A percentile compares a stretch with the other conserved stretches of the same genome.
Evolutionary conservation across 2,888 invertebrate species (phyloP).

Genomic region (Ametastegia equiseti): DNA sequence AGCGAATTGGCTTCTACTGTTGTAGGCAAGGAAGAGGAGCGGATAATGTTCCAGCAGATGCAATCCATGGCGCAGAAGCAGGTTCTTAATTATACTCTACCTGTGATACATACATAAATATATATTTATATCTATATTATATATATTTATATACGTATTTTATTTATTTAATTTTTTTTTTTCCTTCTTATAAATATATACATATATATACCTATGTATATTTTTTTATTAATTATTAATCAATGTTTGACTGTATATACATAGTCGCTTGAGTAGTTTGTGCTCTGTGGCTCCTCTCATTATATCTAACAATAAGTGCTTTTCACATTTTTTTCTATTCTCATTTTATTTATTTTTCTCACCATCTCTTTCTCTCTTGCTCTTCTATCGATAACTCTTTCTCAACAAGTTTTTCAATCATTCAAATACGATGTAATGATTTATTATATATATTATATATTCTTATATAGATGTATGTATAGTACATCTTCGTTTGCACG

Average conservation of each 20-base stretch:
- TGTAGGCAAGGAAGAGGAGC: slow-evolving; percentile 96
- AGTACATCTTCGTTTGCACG: neutral
- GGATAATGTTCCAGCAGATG: slow-evolving; percentile 98
- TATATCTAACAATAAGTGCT: slow-evolving; percentile 16
- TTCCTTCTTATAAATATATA: slow-evolving; percentile 37
- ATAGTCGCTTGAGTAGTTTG: slow-evolving; percentile 61
- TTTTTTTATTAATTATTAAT: slow-evolving; percentile 37
- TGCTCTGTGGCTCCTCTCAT: slow-evolving; percentile 55
- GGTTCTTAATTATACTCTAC: slow-evolving; percentile 81
- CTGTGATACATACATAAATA: slow-evolving; percentile 59
- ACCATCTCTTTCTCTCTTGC: neutral
- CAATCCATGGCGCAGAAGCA: slow-evolving; percentile 98
- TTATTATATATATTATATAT: neutral
- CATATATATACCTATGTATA: slow-evolving; percentile 52
- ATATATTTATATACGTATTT: slow-evolving; percentile 42
- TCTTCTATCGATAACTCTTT: neutral
- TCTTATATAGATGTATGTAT: too few relatives aligned
- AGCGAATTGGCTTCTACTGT: slow-evolving; percentile 73
- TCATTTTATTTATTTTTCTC: slow-evolving; percentile 4
- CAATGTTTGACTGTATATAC: slow-evolving; percentile 54
- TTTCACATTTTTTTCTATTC: slow-evolving; percentile 16
- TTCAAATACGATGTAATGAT: neutral
- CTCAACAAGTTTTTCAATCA: neutral
- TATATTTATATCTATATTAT: slow-evolving; percentile 19
- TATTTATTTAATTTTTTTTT: neutral